A percentile compares a stretch with the other conserved stretches of the same genome.
Conservation (phyloP, 1,140 invertebrate genomes). For the Drosophila serrata region DNA sequence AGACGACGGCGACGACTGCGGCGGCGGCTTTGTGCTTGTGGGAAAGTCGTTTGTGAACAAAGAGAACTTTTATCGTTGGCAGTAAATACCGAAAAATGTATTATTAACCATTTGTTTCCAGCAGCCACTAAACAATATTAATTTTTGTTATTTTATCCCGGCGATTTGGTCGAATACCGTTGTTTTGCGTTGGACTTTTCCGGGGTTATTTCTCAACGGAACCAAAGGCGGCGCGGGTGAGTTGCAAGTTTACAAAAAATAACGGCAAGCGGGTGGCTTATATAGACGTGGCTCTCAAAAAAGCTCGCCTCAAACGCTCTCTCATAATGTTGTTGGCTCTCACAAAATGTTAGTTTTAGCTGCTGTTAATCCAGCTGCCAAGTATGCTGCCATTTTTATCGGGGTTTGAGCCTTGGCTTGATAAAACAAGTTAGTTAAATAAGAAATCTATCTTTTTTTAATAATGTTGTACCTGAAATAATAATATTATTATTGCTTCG, state of each 20-base stretch:
- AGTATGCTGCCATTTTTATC: background rate
- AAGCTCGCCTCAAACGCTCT: constrained; percentile 13
- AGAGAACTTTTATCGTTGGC: constrained; percentile 41
- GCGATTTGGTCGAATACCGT: constrained; percentile 18
- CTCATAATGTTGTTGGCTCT: background rate
- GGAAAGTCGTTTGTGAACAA: constrained; percentile 21
- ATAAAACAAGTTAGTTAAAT: background rate
- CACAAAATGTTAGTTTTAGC: background rate
- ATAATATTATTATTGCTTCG: no score
- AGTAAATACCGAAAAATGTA: background rate
- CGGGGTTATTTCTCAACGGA: constrained; percentile 1
- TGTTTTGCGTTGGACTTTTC: constrained; percentile 9
- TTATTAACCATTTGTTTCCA: background rate
- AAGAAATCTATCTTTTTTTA: background rate
- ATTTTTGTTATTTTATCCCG: constrained; percentile 16
- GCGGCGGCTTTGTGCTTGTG: constrained; percentile 30
- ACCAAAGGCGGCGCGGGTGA: constrained; percentile 20
- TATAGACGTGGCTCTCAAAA: constrained; percentile 20
- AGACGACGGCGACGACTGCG: constrained; percentile 30
- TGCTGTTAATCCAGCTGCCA: background rate
- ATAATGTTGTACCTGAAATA: background rate
- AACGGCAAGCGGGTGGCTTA: constrained; percentile 19
- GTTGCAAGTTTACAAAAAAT: constrained; percentile 22
- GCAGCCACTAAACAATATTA: background rate
- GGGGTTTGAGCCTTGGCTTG: background rate